Evolutionary conservation across 1,140 invertebrate species (phyloP), one percentile per base, ranked within the genome.

Genomic region (Aleiodes sp.): DNA sequence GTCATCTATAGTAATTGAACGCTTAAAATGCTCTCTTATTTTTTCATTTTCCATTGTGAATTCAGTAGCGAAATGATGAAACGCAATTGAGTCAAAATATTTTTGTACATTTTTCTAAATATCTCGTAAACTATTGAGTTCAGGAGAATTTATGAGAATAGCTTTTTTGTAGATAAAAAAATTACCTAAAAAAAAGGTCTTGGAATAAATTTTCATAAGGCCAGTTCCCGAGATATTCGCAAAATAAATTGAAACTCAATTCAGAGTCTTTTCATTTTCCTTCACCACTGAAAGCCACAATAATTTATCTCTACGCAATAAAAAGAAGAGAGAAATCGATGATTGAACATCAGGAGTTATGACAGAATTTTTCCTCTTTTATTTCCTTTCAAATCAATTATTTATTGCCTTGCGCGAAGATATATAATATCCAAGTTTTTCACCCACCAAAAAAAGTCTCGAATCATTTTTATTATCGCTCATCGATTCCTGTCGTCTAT

Each of bases 1-100:
- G 65, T 67, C 65, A 67, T 67, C 65, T 67, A 66, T 61, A 28
- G n/a, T 9, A 41, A 59, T 60, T 46, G 28, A 69, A 69, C 10
- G 39, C 12, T 56, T 57, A 37, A 57, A 56, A 8, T n/a, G 64
- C 28, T 46, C 16, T 52, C 46, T 4, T 14, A 41, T 64, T 39
- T 26, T 64, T 64, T 64, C 33, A 63, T 63, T 63, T 63, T 35
- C n/a, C n/a, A n/a, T n/a, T n/a, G n/a, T n/a, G n/a, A n/a, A n/a
- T n/a, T n/a, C n/a, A n/a, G n/a, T n/a, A n/a, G n/a, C n/a, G n/a
- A n/a, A n/a, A n/a, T n/a, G n/a, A n/a, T n/a, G n/a, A n/a, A n/a
- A n/a, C n/a, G n/a, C n/a, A n/a, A n/a, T n/a, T n/a, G n/a, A n/a
- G n/a, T n/a, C n/a, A n/a, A n/a, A n/a, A n/a, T n/a, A n/a, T n/a